Conservation (phyloP, 2,888 invertebrate species). For the Mactromeris polynyma region DNA sequence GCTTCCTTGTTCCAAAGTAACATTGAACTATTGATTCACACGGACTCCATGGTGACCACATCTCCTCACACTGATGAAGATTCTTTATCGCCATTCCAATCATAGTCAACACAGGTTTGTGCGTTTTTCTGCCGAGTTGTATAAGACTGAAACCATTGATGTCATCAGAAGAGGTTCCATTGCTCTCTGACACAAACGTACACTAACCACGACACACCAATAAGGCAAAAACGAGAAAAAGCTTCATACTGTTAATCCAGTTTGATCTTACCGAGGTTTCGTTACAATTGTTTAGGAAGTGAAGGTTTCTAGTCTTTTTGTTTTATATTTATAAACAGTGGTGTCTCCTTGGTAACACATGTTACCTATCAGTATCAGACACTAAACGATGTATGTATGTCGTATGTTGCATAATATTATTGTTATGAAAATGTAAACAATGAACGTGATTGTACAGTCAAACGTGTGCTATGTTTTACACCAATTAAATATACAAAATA, state of each 20-base stretch:
- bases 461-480: background rate
- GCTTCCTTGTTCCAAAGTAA: background rate
- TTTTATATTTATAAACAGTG: background rate
- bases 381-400: background rate
- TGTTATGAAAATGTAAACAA: background rate
- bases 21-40: background rate
- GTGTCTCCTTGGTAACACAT: background rate
- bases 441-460: background rate
- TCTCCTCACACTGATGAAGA: slow-evolving; percentile 2
- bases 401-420: too few relatives aligned
- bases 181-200: background rate
- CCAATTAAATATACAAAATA: too few relatives aligned
- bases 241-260: background rate
- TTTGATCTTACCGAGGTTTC: background rate
- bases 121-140: background rate
- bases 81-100: slow-evolving; percentile 12
- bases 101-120: background rate
- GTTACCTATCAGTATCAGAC: background rate
- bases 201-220: background rate
- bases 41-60: background rate
- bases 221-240: background rate
- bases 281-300: background rate
- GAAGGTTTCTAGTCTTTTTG: background rate
- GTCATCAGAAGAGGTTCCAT: slow-evolving; percentile 9
- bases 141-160: background rate